A percentile compares a stretch with the other conserved stretches of the same genome.
Evolutionary conservation across 2,113 vertebrate genomes (phyloP).

Genomic region (Dicentrarchus labrax): DNA sequence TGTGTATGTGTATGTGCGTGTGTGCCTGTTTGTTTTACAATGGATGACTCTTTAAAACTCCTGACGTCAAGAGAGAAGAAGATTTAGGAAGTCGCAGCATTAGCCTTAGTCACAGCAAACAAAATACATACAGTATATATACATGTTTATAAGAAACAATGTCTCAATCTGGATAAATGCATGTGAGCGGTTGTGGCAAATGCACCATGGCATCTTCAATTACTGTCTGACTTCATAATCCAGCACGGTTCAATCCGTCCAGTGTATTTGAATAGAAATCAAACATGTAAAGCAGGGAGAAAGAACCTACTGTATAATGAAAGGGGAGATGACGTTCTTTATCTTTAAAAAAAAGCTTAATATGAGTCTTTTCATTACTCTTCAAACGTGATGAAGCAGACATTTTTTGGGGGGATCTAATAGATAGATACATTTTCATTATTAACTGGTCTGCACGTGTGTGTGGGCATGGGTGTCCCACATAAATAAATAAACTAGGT

Average conservation of each 20-base stretch:
- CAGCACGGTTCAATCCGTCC: neutral
- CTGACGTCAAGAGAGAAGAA: neutral
- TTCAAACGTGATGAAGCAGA: constrained; percentile 16
- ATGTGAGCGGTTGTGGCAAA: neutral
- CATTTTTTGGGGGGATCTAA: constrained; percentile 23
- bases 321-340: neutral
- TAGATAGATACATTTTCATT: constrained; percentile 35
- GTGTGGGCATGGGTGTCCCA: constrained; percentile 17
- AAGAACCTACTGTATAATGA: neutral
- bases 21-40: neutral
- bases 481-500: constrained; percentile 3
- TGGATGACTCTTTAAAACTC: neutral
- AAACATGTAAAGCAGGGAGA: neutral
- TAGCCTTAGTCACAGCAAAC: neutral
- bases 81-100: neutral
- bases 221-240: constrained; percentile 28
- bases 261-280: constrained; percentile 45
- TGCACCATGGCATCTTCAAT: constrained; percentile 25
- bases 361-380: constrained; percentile 16
- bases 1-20: neutral
- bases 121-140: neutral
- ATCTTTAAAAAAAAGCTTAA: neutral
- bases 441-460: constrained; percentile 4
- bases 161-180: neutral
- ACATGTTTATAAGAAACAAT: constrained; percentile 16